These are phyloP conservation scores for Myioborus melanocephalus DNA, from an alignment of 2,797 vertebrate species.

Conservation along the genomic window DNA sequence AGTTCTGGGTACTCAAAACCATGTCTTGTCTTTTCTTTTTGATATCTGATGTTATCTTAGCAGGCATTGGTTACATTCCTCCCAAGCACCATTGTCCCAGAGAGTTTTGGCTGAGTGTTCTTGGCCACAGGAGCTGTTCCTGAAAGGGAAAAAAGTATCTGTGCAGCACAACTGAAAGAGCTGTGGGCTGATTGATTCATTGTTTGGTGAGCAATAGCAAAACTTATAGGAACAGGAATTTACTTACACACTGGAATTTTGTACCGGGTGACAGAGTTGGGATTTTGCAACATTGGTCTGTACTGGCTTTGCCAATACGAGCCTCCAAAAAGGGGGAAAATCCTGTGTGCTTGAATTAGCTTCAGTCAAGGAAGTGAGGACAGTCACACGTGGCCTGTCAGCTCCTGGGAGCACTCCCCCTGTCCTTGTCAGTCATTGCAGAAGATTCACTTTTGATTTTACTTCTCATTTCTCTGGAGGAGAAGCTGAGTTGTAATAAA, in stretches of 20 bases:
- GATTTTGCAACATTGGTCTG: background rate
- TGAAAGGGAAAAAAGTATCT: background rate
- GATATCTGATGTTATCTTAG: background rate
- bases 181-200: background rate
- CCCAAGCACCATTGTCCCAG: background rate
- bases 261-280: background rate
- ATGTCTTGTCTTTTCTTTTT: background rate
- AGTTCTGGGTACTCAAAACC: background rate
- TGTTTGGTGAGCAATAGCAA: background rate
- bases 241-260: background rate
- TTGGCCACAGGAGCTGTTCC: background rate
- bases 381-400: background rate
- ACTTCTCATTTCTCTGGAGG: background rate
- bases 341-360: background rate
- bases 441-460: background rate
- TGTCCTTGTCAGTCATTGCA: background rate
- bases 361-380: background rate
- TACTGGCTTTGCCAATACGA: background rate
- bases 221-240: background rate
- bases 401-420: background rate
- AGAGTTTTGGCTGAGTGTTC: background rate
- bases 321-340: background rate
- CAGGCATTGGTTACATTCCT: background rate
- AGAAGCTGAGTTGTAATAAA: background rate
- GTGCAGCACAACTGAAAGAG: background rate